Conservation (phyloP, 2,888 invertebrate species). For the Scelioninae gen. 2 region DNA sequence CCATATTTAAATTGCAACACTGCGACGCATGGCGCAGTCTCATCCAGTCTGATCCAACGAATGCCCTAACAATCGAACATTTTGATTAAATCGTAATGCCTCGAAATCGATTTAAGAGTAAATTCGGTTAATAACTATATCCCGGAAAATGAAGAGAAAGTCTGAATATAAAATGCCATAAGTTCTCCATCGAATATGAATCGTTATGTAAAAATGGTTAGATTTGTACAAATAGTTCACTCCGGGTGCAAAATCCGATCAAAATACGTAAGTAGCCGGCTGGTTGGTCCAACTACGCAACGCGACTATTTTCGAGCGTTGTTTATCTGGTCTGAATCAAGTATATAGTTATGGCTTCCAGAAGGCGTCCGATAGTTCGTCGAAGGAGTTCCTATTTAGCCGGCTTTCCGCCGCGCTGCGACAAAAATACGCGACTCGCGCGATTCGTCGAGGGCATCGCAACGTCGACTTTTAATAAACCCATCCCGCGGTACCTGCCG, state of each 20-base stretch:
- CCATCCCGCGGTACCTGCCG: conserved; percentile 38
- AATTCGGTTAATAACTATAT: too few relatives aligned
- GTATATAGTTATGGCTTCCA: conserved; percentile 74
- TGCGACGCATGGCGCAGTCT: too few relatives aligned
- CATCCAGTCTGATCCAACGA: too few relatives aligned
- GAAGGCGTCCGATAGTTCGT: conserved; percentile 72
- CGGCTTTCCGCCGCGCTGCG: conserved; percentile 54
- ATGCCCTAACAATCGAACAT: too few relatives aligned
- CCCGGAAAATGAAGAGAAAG: too few relatives aligned
- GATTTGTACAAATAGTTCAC: conserved; percentile 1
- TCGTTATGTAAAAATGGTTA: neutral
- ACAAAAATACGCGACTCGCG: conserved; percentile 57
- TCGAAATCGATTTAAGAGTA: too few relatives aligned
- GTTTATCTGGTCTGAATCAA: conserved; percentile 71
- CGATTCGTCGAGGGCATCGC: conserved; percentile 45
- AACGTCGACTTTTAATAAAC: conserved; percentile 43
- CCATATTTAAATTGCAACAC: too few relatives aligned
- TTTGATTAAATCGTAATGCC: too few relatives aligned
- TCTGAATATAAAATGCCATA: too few relatives aligned
- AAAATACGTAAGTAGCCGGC: conserved; percentile 23
- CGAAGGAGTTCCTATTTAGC: conserved; percentile 71
- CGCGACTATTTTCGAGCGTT: conserved; percentile 53
- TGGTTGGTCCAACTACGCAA: conserved; percentile 31
- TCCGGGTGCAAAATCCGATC: conserved; percentile 16
- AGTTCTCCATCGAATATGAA: too few relatives aligned